Evolutionary conservation across 2,797 vertebrate species (phyloP), one percentile per base, ranked within the genome.

Genomic region (Eulemur albifrons): DNA sequence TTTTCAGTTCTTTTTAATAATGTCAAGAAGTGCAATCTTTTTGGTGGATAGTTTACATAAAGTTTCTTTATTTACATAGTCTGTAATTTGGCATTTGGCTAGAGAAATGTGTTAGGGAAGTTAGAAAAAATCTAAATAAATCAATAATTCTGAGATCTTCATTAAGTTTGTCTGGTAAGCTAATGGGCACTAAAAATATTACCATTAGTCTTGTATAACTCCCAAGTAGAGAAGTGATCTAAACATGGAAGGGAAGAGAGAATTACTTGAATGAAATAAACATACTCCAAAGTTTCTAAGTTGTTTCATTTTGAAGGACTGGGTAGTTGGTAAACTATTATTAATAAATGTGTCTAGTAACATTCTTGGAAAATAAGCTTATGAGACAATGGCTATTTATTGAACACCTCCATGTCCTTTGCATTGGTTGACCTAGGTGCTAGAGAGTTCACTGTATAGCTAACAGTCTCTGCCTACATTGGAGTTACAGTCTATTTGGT

Each of bases 331-430:
- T 63, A 32, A 79, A 35, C 9, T 54, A 80, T 82, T 52, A 23
- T 23, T 21, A 57, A 57, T 57, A 57, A 21, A 15, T 57, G 4
- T 15, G 4, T 70, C 10, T 69, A 14, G 32, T 79, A 85, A 95
- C 20, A 84, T 38, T 93, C n/a, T 83, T 94, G n/a, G 89, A 90
- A 83, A 86, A 77, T 38, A 52, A 86, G 32, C 25, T 43, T 52
- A 20, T n/a, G 30, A 93, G 45, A 77, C 17, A 35, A 21, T 77
- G 18, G 5, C 38, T 77, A 52, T 77, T 91, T 15, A 85, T 21
- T 59, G 38, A 81, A 52, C 0, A 57, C 8, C 4, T 7, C n/a
- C 65, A 3, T 9, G 6, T 12, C 12, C 17, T 86, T 52, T 76
- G 18, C 27, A 38, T 57, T 81, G 25, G 59, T 57, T 81, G 25